Percentiles rank a stretch among this genome's conserved stretches.
Evolutionary conservation across 2,113 vertebrate species (phyloP).

Genomic region (Muntiacus reevesi): DNA sequence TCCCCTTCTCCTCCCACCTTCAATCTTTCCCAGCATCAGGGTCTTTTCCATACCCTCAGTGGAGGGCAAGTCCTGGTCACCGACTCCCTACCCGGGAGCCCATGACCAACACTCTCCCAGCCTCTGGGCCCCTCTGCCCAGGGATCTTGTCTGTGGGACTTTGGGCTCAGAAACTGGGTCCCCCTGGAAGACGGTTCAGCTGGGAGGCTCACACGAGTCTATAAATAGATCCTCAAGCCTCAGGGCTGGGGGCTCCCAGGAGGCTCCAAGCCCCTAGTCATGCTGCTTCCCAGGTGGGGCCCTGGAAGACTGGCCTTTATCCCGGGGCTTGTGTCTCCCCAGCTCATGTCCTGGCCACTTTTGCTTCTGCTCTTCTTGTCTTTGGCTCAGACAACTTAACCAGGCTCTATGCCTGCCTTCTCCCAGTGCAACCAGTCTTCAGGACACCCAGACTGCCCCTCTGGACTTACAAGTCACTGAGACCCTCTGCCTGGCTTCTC

Average conservation of each 20-base stretch:
- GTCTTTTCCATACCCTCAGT: neutral
- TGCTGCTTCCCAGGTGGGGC: rapidly evolving
- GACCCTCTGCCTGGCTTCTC: neutral
- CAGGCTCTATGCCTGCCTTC: neutral
- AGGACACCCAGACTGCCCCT: neutral
- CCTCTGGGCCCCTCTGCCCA: neutral
- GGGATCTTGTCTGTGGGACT: neutral
- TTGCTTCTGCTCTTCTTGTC: neutral
- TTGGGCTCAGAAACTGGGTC: neutral
- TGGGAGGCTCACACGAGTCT: neutral
- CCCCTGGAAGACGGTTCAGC: neutral
- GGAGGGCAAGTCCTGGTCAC: neutral
- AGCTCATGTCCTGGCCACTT: neutral
- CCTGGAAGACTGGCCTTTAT: neutral
- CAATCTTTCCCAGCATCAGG: neutral
- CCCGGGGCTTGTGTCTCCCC: too few relatives aligned
- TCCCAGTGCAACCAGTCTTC: neutral
- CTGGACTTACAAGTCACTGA: neutral
- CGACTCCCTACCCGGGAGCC: neutral
- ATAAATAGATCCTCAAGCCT: rapidly evolving
- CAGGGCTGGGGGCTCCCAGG: neutral
- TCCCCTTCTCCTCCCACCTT: neutral
- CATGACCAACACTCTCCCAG: too few relatives aligned
- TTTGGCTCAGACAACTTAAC: neutral
- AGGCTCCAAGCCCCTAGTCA: neutral